These are phyloP conservation scores for Actenoides lindsayi DNA, from an alignment of 2,113 vertebrate genomes.

Conservation along the genomic window DNA sequence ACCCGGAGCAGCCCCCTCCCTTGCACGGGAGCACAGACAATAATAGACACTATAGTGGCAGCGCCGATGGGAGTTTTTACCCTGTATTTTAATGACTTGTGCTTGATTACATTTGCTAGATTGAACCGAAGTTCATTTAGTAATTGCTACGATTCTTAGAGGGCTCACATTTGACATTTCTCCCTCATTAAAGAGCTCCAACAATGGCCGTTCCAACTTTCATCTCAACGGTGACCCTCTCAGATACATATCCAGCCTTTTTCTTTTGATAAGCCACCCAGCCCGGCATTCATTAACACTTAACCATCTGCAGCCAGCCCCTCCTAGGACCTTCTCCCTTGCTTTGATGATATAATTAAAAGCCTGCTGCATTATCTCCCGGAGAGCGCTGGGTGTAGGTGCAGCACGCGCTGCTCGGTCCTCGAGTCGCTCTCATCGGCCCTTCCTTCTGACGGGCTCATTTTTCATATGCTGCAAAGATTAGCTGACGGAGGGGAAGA, in stretches of 20 bases:
- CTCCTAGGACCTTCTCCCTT: slow-evolving; percentile 30
- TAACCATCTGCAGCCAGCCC: slow-evolving; percentile 56
- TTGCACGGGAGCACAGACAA: background rate
- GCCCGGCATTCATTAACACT: slow-evolving; percentile 45
- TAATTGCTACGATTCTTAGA: slow-evolving; percentile 49
- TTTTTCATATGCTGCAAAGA: slow-evolving; percentile 60
- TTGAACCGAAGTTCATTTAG: slow-evolving; percentile 24
- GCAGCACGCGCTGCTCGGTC: background rate
- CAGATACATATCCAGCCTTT: slow-evolving; percentile 30
- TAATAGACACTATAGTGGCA: slow-evolving; percentile 36
- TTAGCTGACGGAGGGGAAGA: slow-evolving; percentile 47
- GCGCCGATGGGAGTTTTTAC: slow-evolving; percentile 23
- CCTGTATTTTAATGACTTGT: slow-evolving; percentile 57
- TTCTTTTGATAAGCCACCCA: slow-evolving; percentile 54
- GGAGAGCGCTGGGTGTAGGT: background rate
- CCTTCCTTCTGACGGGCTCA: background rate
- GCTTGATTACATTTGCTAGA: slow-evolving; percentile 59
- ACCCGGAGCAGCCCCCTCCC: slow-evolving; percentile 23
- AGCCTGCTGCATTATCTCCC: slow-evolving; percentile 36
- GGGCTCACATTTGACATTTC: slow-evolving; percentile 33
- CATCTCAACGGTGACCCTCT: slow-evolving; percentile 36
- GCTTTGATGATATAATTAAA: slow-evolving; percentile 64
- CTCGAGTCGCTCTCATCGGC: slow-evolving; percentile 3
- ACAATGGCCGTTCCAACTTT: slow-evolving; percentile 51
- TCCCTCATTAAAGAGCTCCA: slow-evolving; percentile 49